A percentile compares a stretch with the other conserved stretches of the same genome.
These are phyloP conservation scores for Oophaga pumilio DNA, from an alignment of 2,113 vertebrate genomes.

Conservation along the genomic window DNA sequence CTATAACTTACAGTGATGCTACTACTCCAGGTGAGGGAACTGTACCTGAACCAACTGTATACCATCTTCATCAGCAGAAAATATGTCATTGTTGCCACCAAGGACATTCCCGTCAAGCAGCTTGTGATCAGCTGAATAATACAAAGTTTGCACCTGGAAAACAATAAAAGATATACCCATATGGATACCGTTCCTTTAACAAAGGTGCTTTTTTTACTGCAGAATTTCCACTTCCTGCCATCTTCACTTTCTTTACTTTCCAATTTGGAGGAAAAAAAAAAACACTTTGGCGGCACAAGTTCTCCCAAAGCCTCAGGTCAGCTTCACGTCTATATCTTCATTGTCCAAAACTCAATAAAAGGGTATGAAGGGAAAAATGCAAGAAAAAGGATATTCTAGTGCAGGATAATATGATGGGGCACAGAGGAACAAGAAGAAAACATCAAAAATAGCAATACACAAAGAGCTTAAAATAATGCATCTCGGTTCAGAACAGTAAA, in stretches of 20 bases:
- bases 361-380: constrained; percentile 58
- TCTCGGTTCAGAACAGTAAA: background rate
- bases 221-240: constrained; percentile 67
- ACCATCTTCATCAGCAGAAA: constrained; percentile 98
- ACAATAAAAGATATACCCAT: constrained; percentile 97
- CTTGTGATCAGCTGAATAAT: constrained; percentile 99
- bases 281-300: constrained; percentile 65
- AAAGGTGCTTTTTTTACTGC: constrained; percentile 53
- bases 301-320: constrained; percentile 69
- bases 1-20: background rate
- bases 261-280: constrained; percentile 64
- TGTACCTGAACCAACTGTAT: constrained; percentile 99
- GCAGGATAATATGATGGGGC: constrained; percentile 61
- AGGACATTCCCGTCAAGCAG: constrained; percentile 97
- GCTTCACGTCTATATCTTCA: constrained; percentile 75
- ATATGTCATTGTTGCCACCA: constrained; percentile 97
- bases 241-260: constrained; percentile 69
- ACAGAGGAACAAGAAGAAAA: constrained; percentile 52
- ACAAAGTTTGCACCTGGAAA: constrained; percentile 99
- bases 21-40: background rate
- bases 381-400: constrained; percentile 60
- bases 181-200: constrained; percentile 88
- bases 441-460: constrained; percentile 42
- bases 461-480: background rate
- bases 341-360: constrained; percentile 66